Percentiles rank a stretch among this genome's conserved stretches.
phyloP scores from a whole-genome alignment of 1,140 invertebrate genomes.

The Drosophila varians region DNA sequence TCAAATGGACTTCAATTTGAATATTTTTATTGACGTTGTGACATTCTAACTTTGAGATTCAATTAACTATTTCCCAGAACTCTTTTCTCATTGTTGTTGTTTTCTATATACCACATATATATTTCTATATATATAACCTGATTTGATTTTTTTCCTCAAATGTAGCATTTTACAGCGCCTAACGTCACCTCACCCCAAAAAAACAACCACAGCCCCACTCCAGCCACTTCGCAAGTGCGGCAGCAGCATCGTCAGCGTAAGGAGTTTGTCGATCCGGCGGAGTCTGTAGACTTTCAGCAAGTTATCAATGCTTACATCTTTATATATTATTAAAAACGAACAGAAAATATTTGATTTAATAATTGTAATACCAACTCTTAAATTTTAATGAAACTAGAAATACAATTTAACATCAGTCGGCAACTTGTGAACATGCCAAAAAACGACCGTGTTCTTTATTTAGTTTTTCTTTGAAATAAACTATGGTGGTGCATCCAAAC shows the following conservation, averaged over 20 bases:
- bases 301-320: slow-evolving; percentile 36
- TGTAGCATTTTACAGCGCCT: slow-evolving; percentile 76
- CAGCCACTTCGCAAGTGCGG: slow-evolving; percentile 21
- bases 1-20: slow-evolving; percentile 52
- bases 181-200: slow-evolving; percentile 50
- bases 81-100: slow-evolving; percentile 51
- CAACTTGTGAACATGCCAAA: slow-evolving; percentile 75
- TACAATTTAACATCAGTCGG: slow-evolving; percentile 62
- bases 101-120: slow-evolving; percentile 56
- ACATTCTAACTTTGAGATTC: slow-evolving; percentile 39
- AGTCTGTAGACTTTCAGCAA: slow-evolving; percentile 61
- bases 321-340: slow-evolving; percentile 33
- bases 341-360: slow-evolving; percentile 62
- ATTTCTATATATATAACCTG: slow-evolving; percentile 70
- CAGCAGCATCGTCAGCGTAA: slow-evolving; percentile 24
- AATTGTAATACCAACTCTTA: slow-evolving; percentile 59
- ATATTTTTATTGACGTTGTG: slow-evolving; percentile 45
- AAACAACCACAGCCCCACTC: slow-evolving; percentile 29
- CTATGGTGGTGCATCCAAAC: too few relatives aligned
- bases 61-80: slow-evolving; percentile 26
- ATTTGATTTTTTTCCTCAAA: slow-evolving; percentile 80
- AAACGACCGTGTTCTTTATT: slow-evolving; percentile 7
- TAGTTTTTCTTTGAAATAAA: too few relatives aligned
- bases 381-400: slow-evolving; percentile 74
- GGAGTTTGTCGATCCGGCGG: slow-evolving; percentile 41